Evolutionary conservation across 2,888 invertebrate genomes (phyloP).

Genomic region (Eupithecia subumbrata): DNA sequence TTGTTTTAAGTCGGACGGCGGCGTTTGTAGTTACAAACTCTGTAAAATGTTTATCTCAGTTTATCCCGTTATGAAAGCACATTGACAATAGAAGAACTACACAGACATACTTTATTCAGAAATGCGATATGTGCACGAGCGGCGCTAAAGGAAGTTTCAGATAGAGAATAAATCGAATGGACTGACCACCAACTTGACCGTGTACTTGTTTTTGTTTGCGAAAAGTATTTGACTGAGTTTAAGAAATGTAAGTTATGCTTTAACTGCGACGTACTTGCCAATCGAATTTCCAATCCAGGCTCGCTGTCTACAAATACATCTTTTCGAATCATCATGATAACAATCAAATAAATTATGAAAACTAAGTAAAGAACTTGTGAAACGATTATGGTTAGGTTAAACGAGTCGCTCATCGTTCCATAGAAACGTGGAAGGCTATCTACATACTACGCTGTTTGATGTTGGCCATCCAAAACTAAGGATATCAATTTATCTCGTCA

Average conservation of each 20-base stretch:
- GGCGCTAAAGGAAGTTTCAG: conserved; percentile 31
- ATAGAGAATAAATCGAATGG: conserved; percentile 38
- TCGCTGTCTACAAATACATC: too few species aligned
- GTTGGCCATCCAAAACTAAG: too few species aligned
- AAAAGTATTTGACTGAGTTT: not conserved
- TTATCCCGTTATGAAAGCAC: not conserved
- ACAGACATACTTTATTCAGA: not conserved
- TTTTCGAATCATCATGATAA: not conserved
- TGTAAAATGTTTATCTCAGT: not conserved
- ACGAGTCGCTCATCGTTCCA: too few species aligned
- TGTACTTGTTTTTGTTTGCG: not conserved
- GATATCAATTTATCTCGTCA: too few species aligned
- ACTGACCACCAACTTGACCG: not conserved
- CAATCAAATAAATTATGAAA: not conserved
- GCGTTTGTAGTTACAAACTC: too few species aligned
- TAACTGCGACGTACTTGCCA: not conserved
- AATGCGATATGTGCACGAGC: conserved; percentile 16
- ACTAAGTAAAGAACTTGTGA: not conserved
- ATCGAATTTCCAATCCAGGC: too few species aligned
- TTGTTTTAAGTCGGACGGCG: too few species aligned
- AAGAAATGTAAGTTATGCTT: not conserved
- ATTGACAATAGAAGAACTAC: not conserved
- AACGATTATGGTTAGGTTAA: not conserved
- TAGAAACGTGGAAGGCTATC: too few species aligned
- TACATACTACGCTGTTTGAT: too few species aligned